A percentile compares a stretch with the other conserved stretches of the same genome.
Evolutionary conservation across 2,888 invertebrate species (phyloP).

Genomic region (Catocala nupta): DNA sequence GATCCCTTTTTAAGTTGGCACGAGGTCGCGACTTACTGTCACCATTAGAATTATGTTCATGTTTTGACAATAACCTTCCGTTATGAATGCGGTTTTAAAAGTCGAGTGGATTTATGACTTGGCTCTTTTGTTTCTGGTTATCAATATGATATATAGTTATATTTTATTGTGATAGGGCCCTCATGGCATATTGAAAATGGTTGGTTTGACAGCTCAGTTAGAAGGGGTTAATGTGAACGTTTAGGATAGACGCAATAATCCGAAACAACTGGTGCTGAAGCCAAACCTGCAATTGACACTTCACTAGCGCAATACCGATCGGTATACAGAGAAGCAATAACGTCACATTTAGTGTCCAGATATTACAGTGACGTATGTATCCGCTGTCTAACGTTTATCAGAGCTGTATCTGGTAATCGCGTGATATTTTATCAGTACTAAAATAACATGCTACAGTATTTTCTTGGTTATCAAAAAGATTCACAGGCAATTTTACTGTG

Average conservation of each 20-base stretch:
- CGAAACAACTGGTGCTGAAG: conserved; percentile 83
- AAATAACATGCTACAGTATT: conserved; percentile 25
- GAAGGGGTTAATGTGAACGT: conserved; percentile 86
- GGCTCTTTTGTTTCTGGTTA: conserved; percentile 77
- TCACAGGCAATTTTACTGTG: conserved; percentile 21
- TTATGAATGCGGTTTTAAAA: conserved; percentile 74
- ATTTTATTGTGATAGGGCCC: conserved; percentile 75
- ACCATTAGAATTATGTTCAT: conserved; percentile 81
- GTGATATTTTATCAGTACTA: conserved; percentile 37
- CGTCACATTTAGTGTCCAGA: conserved; percentile 50
- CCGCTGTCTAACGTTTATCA: conserved; percentile 33
- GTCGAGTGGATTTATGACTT: conserved; percentile 78
- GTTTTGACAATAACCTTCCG: conserved; percentile 79
- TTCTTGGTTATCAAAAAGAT: conserved; percentile 40
- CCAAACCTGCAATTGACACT: conserved; percentile 83
- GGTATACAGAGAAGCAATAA: conserved; percentile 51
- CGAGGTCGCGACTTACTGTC: conserved; percentile 84
- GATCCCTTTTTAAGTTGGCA: conserved; percentile 80
- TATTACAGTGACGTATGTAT: conserved; percentile 35
- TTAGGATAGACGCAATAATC: conserved; percentile 85
- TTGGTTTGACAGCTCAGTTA: conserved; percentile 80
- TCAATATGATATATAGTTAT: conserved; percentile 70
- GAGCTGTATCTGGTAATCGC: conserved; percentile 33
- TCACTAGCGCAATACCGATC: conserved; percentile 72
- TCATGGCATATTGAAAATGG: conserved; percentile 77